Evolutionary conservation across 64 coral and sea anemone genomes (phyloP).

Genomic region (Porites lutea): DNA sequence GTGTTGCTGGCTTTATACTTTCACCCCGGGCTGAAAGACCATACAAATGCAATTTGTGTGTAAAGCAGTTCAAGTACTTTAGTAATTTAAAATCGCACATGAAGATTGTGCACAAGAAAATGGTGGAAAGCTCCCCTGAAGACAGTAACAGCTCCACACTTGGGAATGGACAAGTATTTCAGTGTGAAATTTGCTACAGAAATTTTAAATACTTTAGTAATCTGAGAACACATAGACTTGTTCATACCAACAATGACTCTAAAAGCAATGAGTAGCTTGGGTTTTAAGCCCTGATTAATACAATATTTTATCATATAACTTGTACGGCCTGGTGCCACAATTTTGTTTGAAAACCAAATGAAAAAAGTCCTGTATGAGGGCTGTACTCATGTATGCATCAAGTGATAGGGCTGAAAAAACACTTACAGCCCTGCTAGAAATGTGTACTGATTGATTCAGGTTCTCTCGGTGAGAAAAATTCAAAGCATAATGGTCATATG

Average conservation of each 20-base stretch:
- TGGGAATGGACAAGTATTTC: conserved; percentile 19
- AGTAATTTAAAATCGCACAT: conserved; percentile 73
- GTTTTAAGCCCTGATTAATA: too few species aligned
- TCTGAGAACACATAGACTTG: conserved; percentile 61
- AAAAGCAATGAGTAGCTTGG: neutral
- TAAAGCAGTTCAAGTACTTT: conserved; percentile 62
- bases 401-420: too few species aligned
- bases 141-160: neutral
- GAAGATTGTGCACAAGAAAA: conserved; percentile 60
- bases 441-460: too few species aligned
- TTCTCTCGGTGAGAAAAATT: too few species aligned
- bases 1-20: conserved; percentile 9
- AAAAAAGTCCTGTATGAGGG: too few species aligned
- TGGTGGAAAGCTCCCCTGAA: neutral
- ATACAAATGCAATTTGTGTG: conserved; percentile 43
- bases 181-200: conserved; percentile 66
- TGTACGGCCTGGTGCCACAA: too few species aligned
- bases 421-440: too few species aligned
- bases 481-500: too few species aligned
- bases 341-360: too few species aligned
- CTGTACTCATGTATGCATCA: too few species aligned
- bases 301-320: too few species aligned
- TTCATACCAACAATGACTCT: conserved; percentile 39
- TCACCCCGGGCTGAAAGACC: conserved; percentile 9
- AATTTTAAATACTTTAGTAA: conserved; percentile 75